phyloP scores from a whole-genome alignment of 2,888 invertebrate species.

The Nephrocerus scutellatus region DNA sequence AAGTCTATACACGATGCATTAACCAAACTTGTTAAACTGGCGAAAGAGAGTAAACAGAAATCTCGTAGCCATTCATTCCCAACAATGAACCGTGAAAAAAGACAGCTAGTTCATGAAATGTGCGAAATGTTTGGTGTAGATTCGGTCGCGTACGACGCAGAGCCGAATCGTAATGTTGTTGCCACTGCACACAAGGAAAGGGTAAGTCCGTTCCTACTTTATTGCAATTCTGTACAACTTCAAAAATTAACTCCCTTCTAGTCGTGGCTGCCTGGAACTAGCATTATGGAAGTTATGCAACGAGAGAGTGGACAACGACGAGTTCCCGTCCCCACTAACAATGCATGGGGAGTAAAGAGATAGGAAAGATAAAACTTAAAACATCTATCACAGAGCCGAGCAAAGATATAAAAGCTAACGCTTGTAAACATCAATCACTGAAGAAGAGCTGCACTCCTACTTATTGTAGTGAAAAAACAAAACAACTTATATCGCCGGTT shows the following conservation, averaged over 20 bases:
- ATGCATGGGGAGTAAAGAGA: conserved; percentile 45
- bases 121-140: conserved; percentile 92
- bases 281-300: conserved; percentile 72
- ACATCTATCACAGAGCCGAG: too few species aligned
- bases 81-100: conserved; percentile 87
- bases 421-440: too few species aligned
- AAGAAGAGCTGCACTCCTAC: too few species aligned
- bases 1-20: conserved; percentile 76
- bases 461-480: too few species aligned
- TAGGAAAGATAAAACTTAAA: too few species aligned
- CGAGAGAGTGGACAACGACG: conserved; percentile 72
- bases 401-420: too few species aligned
- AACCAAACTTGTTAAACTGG: conserved; percentile 75
- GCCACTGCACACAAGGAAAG: conserved; percentile 77
- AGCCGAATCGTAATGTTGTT: conserved; percentile 93
- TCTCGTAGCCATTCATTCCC: conserved; percentile 82
- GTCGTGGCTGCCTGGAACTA: conserved; percentile 86
- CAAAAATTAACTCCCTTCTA: conserved; percentile 46
- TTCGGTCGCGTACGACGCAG: conserved; percentile 89
- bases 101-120: conserved; percentile 88
- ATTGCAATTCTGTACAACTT: too few species aligned
- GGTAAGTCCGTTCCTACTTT: conserved; percentile 51
- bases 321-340: conserved; percentile 67
- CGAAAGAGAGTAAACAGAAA: conserved; percentile 80
- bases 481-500: too few species aligned